Evolutionary conservation across 2,888 invertebrate species (phyloP).

Genomic region (Drosophila testacea): DNA sequence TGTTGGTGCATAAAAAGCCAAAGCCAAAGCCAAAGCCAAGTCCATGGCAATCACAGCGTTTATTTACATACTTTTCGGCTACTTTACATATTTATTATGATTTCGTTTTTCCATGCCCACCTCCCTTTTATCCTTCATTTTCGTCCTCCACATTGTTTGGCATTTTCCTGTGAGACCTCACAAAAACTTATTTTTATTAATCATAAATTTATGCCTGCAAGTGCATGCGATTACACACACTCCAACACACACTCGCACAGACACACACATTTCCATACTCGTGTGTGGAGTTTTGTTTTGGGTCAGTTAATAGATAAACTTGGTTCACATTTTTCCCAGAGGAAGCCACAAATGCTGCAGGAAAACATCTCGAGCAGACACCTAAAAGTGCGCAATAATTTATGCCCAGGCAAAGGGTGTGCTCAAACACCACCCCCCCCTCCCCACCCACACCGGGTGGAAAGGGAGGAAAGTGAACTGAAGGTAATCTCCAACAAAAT

Average conservation of each 20-base stretch:
- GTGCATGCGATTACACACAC: constrained; percentile 25
- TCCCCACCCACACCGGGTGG: not conserved
- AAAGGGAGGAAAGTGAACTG: not conserved
- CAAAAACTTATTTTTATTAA: constrained; percentile 70
- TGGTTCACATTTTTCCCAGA: not conserved
- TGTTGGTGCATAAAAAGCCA: constrained; percentile 60
- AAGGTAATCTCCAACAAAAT: constrained; percentile 57
- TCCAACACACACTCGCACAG: not conserved
- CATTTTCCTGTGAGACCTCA: constrained; percentile 19
- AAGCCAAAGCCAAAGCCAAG: constrained; percentile 11
- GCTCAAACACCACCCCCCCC: not conserved
- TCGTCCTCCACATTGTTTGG: constrained; percentile 4
- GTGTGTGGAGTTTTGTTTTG: constrained; percentile 33
- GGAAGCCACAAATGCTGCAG: constrained; percentile 30
- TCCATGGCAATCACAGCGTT: constrained; percentile 64
- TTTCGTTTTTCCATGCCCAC: constrained; percentile 34
- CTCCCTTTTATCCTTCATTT: too few relatives aligned
- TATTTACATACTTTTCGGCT: constrained; percentile 73
- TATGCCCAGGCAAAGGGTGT: constrained; percentile 36
- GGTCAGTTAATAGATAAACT: constrained; percentile 44
- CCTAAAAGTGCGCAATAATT: constrained; percentile 54
- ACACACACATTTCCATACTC: not conserved
- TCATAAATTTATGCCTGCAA: constrained; percentile 68
- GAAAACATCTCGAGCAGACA: constrained; percentile 42
- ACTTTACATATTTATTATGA: constrained; percentile 70